A percentile compares a stretch with the other conserved stretches of the same genome.
Conservation (phyloP, 1,140 invertebrate species). For the Atopsyche davidsoni region DNA sequence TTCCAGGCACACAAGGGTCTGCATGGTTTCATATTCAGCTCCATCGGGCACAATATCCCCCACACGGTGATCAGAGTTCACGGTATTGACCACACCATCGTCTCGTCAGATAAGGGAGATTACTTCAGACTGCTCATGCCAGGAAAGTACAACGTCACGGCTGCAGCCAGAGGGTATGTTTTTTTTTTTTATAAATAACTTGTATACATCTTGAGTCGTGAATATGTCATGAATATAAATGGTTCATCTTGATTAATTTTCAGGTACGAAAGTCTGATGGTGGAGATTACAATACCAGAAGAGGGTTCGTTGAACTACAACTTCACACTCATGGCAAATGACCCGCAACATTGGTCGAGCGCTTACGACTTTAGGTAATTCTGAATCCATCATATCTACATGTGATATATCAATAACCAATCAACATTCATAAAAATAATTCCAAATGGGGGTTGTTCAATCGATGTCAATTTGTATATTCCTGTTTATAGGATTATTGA, state of each 20-base stretch:
- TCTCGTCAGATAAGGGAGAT: slow-evolving; percentile 70
- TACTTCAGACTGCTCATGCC: slow-evolving; percentile 89
- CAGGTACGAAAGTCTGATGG: slow-evolving; percentile 61
- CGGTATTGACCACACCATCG: slow-evolving; percentile 66
- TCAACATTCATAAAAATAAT: too few species aligned
- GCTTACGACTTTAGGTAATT: slow-evolving; percentile 64
- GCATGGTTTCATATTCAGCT: slow-evolving; percentile 77
- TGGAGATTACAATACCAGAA: slow-evolving; percentile 57
- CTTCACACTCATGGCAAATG: slow-evolving; percentile 72
- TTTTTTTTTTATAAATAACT: slow-evolving; percentile 7
- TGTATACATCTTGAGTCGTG: too few species aligned
- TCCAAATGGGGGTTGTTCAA: too few species aligned
- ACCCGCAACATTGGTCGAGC: slow-evolving; percentile 71
- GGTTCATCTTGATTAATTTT: slow-evolving; percentile 14
- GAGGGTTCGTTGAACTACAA: slow-evolving; percentile 61
- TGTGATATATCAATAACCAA: too few species aligned
- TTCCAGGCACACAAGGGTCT: slow-evolving; percentile 78
- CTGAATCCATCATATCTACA: too few species aligned
- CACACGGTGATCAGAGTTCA: slow-evolving; percentile 70
- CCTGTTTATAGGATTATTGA: slow-evolving; percentile 45
- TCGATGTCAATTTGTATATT: slow-evolving; percentile 12
- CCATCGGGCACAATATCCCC: slow-evolving; percentile 63
- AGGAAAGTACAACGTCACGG: slow-evolving; percentile 80
- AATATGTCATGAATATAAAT: neutral
- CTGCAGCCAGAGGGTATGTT: slow-evolving; percentile 57